These are phyloP conservation scores for Orthosia cruda DNA, from an alignment of 2,888 invertebrate genomes.

Conservation along the genomic window DNA sequence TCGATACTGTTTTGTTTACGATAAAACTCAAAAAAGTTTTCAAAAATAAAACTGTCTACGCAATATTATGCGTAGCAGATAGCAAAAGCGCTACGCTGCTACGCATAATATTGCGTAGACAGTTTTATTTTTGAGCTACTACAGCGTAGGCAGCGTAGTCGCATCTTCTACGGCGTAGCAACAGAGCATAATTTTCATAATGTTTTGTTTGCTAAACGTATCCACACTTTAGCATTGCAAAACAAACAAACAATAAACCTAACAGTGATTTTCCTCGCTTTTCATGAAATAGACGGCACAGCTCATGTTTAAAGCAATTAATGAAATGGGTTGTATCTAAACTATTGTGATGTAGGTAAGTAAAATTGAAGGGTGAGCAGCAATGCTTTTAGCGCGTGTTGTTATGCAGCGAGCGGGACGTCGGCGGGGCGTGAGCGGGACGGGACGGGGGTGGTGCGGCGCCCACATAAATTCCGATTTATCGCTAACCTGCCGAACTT, in stretches of 20 bases:
- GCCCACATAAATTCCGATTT: constrained; percentile 89
- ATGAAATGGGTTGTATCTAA: constrained; percentile 56
- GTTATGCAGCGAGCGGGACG: constrained; percentile 73
- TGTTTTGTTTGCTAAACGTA: not conserved
- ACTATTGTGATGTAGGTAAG: constrained; percentile 62
- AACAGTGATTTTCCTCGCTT: constrained; percentile 30
- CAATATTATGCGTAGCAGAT: not conserved
- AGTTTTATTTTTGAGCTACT: no score
- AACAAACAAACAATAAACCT: constrained; percentile 33
- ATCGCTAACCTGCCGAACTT: constrained; percentile 90
- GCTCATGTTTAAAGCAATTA: constrained; percentile 58
- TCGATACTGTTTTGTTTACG: no score
- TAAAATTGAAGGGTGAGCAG: constrained; percentile 71
- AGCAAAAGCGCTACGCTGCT: constrained; percentile 19
- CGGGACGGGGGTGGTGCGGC: constrained; percentile 67
- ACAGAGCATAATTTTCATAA: not conserved
- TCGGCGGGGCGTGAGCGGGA: constrained; percentile 45
- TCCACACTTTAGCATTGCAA: constrained; percentile 5
- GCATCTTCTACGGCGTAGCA: constrained; percentile 20
- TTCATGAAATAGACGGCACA: constrained; percentile 13
- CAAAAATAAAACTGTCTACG: no score
- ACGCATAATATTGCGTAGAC: no score
- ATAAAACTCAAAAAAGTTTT: no score
- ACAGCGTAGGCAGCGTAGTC: constrained; percentile 17
- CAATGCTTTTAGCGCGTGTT: constrained; percentile 80